Evolutionary conservation across 2,888 invertebrate genomes (phyloP).

Genomic region (Drosophila pseudotakahashii): DNA sequence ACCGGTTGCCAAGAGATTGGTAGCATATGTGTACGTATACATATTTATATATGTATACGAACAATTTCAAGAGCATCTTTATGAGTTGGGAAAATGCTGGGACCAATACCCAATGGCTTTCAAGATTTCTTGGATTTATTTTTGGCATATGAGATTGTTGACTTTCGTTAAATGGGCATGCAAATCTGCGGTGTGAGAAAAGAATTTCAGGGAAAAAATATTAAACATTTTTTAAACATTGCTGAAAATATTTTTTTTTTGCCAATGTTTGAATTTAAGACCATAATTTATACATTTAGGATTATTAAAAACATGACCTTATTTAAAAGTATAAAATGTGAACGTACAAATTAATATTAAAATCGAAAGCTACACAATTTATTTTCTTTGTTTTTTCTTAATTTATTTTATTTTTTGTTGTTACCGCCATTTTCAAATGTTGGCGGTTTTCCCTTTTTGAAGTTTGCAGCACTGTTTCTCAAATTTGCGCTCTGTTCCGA

Average conservation of each 20-base stretch:
- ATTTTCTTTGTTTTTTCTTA: neutral
- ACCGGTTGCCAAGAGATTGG: conserved; percentile 24
- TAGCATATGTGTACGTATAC: neutral
- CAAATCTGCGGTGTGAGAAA: neutral
- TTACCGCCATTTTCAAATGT: neutral
- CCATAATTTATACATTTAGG: no score
- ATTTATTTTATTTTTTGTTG: neutral
- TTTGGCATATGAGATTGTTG: conserved; percentile 18
- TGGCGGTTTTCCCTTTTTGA: neutral
- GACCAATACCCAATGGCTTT: conserved; percentile 5
- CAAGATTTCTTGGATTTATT: conserved; percentile 16
- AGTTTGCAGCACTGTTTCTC: neutral
- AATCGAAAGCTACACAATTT: neutral
- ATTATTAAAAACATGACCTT: no score
- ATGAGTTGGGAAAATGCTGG: conserved; percentile 12
- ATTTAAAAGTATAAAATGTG: neutral
- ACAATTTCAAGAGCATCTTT: conserved; percentile 12
- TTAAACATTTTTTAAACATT: neutral
- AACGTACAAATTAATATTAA: no score
- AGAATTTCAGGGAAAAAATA: neutral
- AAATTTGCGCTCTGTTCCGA: neutral
- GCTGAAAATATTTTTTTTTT: no score
- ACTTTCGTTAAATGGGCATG: conserved; percentile 9
- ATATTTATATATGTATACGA: neutral
- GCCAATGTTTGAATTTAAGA: no score